phyloP scores from a whole-genome alignment of 2,113 vertebrate species.

The Rhombomys opimus region DNA sequence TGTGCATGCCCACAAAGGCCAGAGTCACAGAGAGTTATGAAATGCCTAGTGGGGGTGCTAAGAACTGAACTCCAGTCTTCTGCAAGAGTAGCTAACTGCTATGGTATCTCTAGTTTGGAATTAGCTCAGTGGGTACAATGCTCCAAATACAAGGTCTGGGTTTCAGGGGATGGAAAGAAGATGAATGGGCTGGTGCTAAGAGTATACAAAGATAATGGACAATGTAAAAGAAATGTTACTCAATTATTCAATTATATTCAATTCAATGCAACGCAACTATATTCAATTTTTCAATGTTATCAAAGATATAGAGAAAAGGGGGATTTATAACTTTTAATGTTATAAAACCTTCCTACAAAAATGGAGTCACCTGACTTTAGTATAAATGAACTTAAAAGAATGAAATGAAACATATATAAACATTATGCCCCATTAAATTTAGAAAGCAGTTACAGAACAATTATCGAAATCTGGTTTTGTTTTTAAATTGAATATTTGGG shows the following conservation, averaged over 20 bases:
- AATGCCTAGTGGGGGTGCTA: background rate
- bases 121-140: background rate
- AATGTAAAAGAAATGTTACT: background rate
- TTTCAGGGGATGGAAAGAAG: background rate
- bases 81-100: background rate
- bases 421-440: background rate
- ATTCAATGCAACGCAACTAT: background rate
- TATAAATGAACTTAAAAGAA: background rate
- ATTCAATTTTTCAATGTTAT: background rate
- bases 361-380: background rate
- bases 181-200: background rate
- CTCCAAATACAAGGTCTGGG: background rate
- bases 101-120: background rate
- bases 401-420: background rate
- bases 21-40: background rate
- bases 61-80: background rate
- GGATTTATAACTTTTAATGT: background rate
- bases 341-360: conserved; percentile 47
- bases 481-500: background rate
- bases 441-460: background rate
- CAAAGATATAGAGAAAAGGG: background rate
- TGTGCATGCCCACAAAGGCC: background rate
- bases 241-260: background rate
- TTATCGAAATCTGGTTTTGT: background rate
- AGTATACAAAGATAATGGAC: background rate